phyloP scores from a whole-genome alignment of 2,888 invertebrate species.

The Leptinotarsa peninsularis region DNA sequence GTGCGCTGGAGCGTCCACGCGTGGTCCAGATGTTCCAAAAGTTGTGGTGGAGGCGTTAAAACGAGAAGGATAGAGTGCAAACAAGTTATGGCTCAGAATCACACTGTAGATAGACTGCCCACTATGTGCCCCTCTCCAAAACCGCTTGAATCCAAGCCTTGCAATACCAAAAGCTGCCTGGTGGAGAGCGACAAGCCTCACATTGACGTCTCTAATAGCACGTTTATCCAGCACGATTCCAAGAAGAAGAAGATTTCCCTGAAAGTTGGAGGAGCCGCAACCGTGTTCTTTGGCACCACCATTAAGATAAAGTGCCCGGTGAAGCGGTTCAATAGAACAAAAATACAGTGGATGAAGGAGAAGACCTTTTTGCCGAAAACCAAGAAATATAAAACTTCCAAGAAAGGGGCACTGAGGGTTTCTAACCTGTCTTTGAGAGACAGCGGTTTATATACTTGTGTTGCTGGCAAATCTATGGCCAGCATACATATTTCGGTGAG shows the following conservation, averaged over 20 bases:
- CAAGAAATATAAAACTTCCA: slow-evolving; percentile 88
- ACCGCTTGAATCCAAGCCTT: slow-evolving; percentile 83
- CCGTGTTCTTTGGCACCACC: slow-evolving; percentile 90
- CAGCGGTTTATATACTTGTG: slow-evolving; percentile 87
- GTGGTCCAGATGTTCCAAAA: slow-evolving; percentile 92
- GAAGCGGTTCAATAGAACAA: slow-evolving; percentile 83
- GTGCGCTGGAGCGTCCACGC: slow-evolving; percentile 86
- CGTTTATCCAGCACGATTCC: slow-evolving; percentile 86
- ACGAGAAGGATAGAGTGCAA: slow-evolving; percentile 88
- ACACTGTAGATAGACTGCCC: slow-evolving; percentile 82
- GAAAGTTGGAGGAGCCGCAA: slow-evolving; percentile 91
- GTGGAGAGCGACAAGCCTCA: slow-evolving; percentile 79
- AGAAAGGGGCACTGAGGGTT: slow-evolving; percentile 90
- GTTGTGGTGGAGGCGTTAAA: slow-evolving; percentile 93
- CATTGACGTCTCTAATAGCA: slow-evolving; percentile 83
- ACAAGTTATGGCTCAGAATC: slow-evolving; percentile 93
- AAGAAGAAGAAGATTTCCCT: slow-evolving; percentile 85
- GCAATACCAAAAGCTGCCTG: slow-evolving; percentile 85
- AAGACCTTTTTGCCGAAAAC: slow-evolving; percentile 81
- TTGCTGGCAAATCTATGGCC: slow-evolving; percentile 84
- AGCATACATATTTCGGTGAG: slow-evolving; percentile 85
- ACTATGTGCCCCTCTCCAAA: slow-evolving; percentile 81
- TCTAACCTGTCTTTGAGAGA: slow-evolving; percentile 84
- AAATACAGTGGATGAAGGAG: slow-evolving; percentile 91
- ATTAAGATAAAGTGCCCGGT: slow-evolving; percentile 95